phyloP scores from a whole-genome alignment of 2,888 invertebrate species.

The Peribatodes rhomboidaria region DNA sequence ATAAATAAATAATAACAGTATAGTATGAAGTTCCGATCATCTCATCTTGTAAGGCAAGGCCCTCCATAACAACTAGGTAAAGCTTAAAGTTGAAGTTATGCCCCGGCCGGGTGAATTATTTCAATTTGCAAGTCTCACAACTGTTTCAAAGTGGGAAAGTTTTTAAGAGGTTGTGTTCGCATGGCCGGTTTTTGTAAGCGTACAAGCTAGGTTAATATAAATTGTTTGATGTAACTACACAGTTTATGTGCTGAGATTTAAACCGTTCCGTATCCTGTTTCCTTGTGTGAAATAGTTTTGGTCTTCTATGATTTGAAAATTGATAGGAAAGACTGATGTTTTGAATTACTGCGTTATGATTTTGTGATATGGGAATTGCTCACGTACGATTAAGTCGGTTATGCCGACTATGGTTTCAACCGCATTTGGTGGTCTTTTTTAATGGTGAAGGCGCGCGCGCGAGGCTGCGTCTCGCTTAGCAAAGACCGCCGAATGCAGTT shows the following conservation, averaged over 20 bases:
- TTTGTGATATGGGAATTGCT: too few species aligned
- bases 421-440: too few species aligned
- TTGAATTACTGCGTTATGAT: too few species aligned
- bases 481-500: too few species aligned
- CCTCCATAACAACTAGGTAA: constrained; percentile 59
- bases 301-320: too few species aligned
- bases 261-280: constrained; percentile 30
- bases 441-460: too few species aligned
- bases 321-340: too few species aligned
- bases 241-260: constrained; percentile 15
- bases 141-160: constrained; percentile 74
- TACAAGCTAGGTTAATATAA: constrained; percentile 30
- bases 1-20: neutral
- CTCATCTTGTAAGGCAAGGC: constrained; percentile 32
- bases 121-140: constrained; percentile 73
- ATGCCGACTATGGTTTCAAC: too few species aligned
- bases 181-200: constrained; percentile 60
- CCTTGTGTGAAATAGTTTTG: too few species aligned
- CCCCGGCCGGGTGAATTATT: constrained; percentile 72
- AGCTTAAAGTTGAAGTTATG: constrained; percentile 64
- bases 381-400: too few species aligned
- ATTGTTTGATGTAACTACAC: constrained; percentile 22
- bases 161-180: constrained; percentile 67
- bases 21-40: constrained; percentile 9
- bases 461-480: too few species aligned